Percentiles rank a stretch among this genome's conserved stretches.
Evolutionary conservation across 2,888 invertebrate species (phyloP).

Genomic region (Caenorhabditis uteleia): DNA sequence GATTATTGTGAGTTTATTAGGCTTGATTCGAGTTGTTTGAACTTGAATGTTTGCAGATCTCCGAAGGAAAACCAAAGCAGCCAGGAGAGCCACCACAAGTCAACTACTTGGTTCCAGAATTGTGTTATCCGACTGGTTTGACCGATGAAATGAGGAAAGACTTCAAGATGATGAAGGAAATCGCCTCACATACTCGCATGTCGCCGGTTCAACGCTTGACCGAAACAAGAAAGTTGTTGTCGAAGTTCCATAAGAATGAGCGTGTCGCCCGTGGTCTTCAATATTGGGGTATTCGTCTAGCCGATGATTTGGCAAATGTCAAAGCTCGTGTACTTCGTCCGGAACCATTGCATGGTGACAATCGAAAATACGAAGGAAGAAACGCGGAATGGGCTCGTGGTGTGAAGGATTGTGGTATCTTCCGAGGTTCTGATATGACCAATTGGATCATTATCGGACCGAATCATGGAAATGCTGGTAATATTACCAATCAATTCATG

Average conservation of each 20-base stretch:
- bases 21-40: neutral
- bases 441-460: slow-evolving; percentile 52
- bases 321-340: slow-evolving; percentile 64
- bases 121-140: slow-evolving; percentile 86
- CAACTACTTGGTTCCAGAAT: slow-evolving; percentile 81
- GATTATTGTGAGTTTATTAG: slow-evolving; percentile 59
- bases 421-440: slow-evolving; percentile 33
- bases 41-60: slow-evolving; percentile 31
- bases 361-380: slow-evolving; percentile 26
- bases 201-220: slow-evolving; percentile 80
- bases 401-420: slow-evolving; percentile 52
- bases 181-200: slow-evolving; percentile 81
- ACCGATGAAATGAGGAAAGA: slow-evolving; percentile 84
- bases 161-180: slow-evolving; percentile 79
- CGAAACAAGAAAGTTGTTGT: slow-evolving; percentile 77
- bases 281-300: slow-evolving; percentile 81
- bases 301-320: slow-evolving; percentile 52
- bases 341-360: slow-evolving; percentile 75
- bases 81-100: slow-evolving; percentile 65
- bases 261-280: slow-evolving; percentile 75
- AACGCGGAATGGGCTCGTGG: slow-evolving; percentile 52
- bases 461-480: slow-evolving; percentile 10
- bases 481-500: slow-evolving; percentile 30
- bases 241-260: slow-evolving; percentile 3
- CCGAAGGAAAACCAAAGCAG: slow-evolving; percentile 57